phyloP scores from a whole-genome alignment of 2,113 vertebrate genomes.

The Malurus melanocephalus region DNA sequence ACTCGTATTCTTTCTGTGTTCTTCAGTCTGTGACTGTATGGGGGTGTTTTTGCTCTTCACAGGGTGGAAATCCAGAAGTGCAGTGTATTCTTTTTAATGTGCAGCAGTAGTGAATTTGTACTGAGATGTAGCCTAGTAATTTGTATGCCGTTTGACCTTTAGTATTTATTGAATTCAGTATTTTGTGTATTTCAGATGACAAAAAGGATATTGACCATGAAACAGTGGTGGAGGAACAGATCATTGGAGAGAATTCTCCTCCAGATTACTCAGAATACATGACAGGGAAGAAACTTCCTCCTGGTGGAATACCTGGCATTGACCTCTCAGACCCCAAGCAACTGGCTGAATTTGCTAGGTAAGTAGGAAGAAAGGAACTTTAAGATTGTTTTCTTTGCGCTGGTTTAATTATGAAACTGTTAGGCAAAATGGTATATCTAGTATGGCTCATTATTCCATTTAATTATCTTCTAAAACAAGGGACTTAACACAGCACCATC shows the following conservation, averaged over 20 bases:
- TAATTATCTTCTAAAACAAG: not conserved
- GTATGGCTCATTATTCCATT: not conserved
- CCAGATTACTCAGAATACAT: conserved; percentile 98
- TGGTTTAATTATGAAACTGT: not conserved
- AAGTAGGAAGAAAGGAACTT: conserved; percentile 47
- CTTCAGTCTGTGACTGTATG: not conserved
- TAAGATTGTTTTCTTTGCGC: not conserved
- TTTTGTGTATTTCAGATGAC: conserved; percentile 84
- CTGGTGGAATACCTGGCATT: conserved; percentile 95
- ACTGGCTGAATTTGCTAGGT: conserved; percentile 97
- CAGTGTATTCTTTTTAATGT: not conserved
- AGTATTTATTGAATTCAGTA: not conserved
- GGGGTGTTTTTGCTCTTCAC: not conserved
- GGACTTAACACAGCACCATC: not conserved
- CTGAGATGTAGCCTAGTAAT: not conserved
- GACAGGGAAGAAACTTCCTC: conserved; percentile 97
- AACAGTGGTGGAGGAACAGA: conserved; percentile 92
- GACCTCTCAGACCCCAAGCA: conserved; percentile 97
- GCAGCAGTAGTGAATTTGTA: not conserved
- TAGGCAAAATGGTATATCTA: not conserved
- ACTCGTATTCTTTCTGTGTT: not conserved
- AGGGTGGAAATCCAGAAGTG: not conserved
- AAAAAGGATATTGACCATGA: conserved; percentile 98
- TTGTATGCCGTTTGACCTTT: not conserved
- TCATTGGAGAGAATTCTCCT: conserved; percentile 94